These are phyloP conservation scores for Oenanthe oenanthe DNA, from an alignment of 2,113 vertebrate species.

Conservation along the genomic window DNA sequence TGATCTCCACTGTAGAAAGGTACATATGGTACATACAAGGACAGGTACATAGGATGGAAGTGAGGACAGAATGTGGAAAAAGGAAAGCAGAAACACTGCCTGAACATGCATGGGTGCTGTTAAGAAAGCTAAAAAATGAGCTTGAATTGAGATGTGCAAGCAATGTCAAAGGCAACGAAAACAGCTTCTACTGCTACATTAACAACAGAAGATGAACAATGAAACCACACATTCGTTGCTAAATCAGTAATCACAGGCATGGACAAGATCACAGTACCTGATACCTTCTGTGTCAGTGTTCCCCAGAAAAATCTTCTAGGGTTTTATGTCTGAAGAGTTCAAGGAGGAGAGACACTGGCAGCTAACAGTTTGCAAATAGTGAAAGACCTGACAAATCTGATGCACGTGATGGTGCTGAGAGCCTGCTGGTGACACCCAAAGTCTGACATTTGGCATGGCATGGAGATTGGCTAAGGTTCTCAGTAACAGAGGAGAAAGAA, in stretches of 20 bases:
- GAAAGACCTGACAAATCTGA: background rate
- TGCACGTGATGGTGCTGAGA: background rate
- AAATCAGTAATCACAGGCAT: background rate
- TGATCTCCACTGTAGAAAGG: background rate
- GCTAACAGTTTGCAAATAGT: accelerated
- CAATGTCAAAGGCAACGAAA: background rate
- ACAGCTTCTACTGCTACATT: background rate
- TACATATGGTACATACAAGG: too few relatives aligned
- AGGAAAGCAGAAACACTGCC: background rate
- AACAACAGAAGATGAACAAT: background rate
- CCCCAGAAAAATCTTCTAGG: background rate
- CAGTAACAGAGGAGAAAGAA: background rate
- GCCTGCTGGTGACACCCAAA: background rate
- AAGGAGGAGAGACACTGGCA: background rate
- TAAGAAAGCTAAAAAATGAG: background rate
- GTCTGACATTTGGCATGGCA: background rate
- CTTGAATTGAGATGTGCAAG: background rate
- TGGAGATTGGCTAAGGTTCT: background rate
- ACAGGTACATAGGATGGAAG: accelerated
- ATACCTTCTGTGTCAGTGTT: background rate
- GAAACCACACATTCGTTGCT: background rate
- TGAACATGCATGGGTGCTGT: background rate
- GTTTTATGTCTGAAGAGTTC: background rate
- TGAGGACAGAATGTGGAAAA: background rate
- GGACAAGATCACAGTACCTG: background rate